Conservation (phyloP, 2,888 invertebrate species). For the Lordiphosa fenestrarum region DNA sequence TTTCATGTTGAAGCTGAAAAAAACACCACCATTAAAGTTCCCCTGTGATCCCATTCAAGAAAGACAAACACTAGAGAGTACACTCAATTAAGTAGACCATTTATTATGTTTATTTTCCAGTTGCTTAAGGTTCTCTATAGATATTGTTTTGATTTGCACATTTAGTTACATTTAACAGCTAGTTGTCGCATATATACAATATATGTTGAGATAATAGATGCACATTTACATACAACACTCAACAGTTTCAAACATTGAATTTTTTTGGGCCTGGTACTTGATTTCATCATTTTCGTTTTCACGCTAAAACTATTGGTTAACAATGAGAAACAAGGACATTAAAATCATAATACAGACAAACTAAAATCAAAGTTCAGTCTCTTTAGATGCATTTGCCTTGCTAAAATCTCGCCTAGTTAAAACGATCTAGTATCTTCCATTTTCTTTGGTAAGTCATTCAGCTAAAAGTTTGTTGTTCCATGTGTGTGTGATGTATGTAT, state of each 20-base stretch:
- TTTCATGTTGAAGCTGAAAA: constrained; percentile 1
- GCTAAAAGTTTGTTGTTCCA: background rate
- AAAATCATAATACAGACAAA: constrained; percentile 22
- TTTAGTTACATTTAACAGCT: constrained; percentile 25
- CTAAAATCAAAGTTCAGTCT: constrained; percentile 62
- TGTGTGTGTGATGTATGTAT: background rate
- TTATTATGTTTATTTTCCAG: constrained; percentile 46
- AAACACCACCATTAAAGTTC: background rate
- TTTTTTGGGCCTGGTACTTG: constrained; percentile 4
- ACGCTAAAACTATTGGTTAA: constrained; percentile 1
- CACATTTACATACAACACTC: constrained; percentile 42
- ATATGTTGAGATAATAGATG: background rate
- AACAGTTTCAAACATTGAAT: constrained; percentile 50
- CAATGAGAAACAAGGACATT: background rate
- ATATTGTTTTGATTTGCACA: constrained; percentile 14
- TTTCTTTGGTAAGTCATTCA: no score
- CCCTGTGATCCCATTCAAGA: background rate
- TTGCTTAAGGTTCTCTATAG: background rate
- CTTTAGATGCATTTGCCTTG: constrained; percentile 62
- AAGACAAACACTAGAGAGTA: constrained; percentile 26
- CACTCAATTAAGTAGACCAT: constrained; percentile 61
- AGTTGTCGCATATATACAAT: constrained; percentile 4
- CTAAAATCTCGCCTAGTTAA: constrained; percentile 31
- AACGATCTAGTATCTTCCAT: constrained; percentile 1
- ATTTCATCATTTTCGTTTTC: background rate